Evolutionary conservation across 2,888 invertebrate species (phyloP), one percentile per base, ranked within the genome.

Genomic region (Eupithecia exiguata): DNA sequence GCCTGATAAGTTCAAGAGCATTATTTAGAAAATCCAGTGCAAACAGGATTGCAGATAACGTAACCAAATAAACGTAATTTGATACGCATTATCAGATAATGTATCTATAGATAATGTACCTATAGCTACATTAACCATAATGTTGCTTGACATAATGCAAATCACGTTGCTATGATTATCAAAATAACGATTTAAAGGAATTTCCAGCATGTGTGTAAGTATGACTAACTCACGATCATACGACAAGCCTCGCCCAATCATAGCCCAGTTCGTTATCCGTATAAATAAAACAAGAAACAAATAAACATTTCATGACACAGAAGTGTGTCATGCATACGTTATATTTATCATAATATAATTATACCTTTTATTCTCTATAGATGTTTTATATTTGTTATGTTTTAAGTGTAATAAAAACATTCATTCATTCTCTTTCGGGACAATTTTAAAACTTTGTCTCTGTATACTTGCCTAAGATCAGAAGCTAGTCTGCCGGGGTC

Each of bases 171-270:
- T 16, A 21, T 5, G 16, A 72, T 46, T 68, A 76, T 36, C 16
- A 36, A 40, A 67, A 72, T 61, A 38, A n/a, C n/a, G 10, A 38
- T 38, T 38, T 12, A n/a, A 36, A 72, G 46, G 38, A 49, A 71
- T 65, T 12, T n/a, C 14, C 21, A 73, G 25, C 79, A 77, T 71
- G 77, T 77, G 79, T 69, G 46, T n/a, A n/a, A n/a, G n/a, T 65
- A 36, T 38, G n/a, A 38, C 21, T 53, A 61, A 74, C 58, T 38
- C n/a, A 72, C 75, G 76, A 79, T 80, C 80, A 74, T 80, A 80
- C 76, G 80, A 79, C 68, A 35, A 21, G 43, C 21, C 35, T 71
- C 75, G 76, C 14, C 80, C 80, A 80, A 80, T 80, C 61, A 73
- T 68, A 73, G 30, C 66, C 21, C 36, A 70, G 72, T 69, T 69